These are phyloP conservation scores for Chlorops oryzae DNA, from an alignment of 1,140 invertebrate genomes.

Conservation along the genomic window DNA sequence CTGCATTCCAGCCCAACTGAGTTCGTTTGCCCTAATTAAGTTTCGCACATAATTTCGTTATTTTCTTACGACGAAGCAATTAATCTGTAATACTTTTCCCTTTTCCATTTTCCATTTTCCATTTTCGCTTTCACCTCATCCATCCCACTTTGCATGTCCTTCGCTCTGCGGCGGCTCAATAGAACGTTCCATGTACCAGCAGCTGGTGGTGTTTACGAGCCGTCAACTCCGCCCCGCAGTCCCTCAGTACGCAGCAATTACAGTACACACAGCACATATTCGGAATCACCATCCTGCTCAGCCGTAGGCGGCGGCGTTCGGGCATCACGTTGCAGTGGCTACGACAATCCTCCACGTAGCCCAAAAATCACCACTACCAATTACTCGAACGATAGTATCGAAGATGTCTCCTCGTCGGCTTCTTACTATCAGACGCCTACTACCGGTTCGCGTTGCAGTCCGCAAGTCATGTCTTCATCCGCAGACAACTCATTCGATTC, in stretches of 20 bases:
- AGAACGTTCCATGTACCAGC: slow-evolving; percentile 10
- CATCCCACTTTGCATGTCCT: not conserved
- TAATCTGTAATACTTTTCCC: no score
- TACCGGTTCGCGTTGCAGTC: slow-evolving; percentile 28
- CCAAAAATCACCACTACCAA: slow-evolving; percentile 43
- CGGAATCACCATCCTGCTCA: slow-evolving; percentile 1
- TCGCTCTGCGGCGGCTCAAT: not conserved
- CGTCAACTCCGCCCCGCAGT: slow-evolving; percentile 6
- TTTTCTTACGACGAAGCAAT: no score
- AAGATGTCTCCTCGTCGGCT: slow-evolving; percentile 34
- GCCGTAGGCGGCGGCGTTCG: not conserved
- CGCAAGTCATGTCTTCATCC: slow-evolving; percentile 10
- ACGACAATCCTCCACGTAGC: slow-evolving; percentile 30
- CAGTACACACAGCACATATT: slow-evolving; percentile 10
- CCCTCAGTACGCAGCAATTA: slow-evolving; percentile 10
- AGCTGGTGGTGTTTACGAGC: slow-evolving; percentile 7
- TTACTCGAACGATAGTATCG: slow-evolving; percentile 41
- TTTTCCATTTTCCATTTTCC: no score
- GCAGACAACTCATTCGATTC: slow-evolving; percentile 28
- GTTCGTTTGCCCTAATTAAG: no score
- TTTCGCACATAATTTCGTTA: no score
- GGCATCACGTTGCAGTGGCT: slow-evolving; percentile 10
- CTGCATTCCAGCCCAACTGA: no score
- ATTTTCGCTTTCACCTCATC: not conserved
- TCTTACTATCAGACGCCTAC: slow-evolving; percentile 42